phyloP scores from a whole-genome alignment of 2,113 vertebrate genomes.

The Petaurus breviceps region DNA sequence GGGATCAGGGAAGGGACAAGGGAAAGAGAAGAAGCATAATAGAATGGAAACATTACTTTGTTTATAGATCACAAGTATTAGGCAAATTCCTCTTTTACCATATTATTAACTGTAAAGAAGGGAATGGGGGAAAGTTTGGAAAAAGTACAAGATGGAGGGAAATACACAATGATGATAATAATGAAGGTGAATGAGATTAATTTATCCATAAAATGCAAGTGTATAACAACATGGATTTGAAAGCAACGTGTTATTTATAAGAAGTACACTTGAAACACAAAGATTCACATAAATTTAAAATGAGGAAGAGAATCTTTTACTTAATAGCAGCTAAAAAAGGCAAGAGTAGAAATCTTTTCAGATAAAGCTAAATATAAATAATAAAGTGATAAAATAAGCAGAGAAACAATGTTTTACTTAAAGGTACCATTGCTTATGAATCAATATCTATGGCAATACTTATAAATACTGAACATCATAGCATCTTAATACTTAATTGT shows the following conservation, averaged over 20 bases:
- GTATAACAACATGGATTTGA: neutral
- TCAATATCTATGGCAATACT: neutral
- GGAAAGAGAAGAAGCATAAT: neutral
- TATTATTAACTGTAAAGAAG: neutral
- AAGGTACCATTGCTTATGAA: neutral
- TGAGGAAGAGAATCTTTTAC: neutral
- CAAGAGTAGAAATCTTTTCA: neutral
- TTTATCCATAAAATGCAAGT: neutral
- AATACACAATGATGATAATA: neutral
- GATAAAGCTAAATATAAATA: neutral
- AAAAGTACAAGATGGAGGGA: neutral
- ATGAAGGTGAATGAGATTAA: neutral
- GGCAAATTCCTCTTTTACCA: neutral
- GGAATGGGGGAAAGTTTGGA: neutral
- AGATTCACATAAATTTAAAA: neutral
- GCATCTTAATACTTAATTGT: neutral
- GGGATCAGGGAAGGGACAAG: neutral
- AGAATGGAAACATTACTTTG: neutral
- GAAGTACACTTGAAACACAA: neutral
- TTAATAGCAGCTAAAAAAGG: neutral
- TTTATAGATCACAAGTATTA: neutral
- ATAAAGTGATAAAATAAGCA: neutral
- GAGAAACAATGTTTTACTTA: neutral
- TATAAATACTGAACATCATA: neutral
- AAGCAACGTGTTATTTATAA: neutral